Evolutionary conservation across 2,113 vertebrate species (phyloP).

Genomic region (Labrus mixtus): DNA sequence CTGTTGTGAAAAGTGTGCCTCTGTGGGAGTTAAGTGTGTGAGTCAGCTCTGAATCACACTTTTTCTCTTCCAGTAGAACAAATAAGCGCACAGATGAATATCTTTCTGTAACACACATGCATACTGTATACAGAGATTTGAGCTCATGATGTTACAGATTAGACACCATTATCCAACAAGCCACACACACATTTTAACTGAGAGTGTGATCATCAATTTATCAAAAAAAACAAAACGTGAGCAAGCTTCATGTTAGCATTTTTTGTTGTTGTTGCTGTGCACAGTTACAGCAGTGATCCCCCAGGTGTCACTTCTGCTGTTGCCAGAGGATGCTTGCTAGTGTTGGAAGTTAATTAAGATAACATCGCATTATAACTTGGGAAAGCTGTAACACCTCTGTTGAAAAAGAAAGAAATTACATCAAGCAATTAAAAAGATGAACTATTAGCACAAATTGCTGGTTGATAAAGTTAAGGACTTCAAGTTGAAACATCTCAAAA

Average conservation of each 20-base stretch:
- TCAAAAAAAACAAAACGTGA: slow-evolving; percentile 14
- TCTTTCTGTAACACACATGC: slow-evolving; percentile 10
- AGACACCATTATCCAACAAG: slow-evolving; percentile 35
- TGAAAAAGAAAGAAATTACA: neutral
- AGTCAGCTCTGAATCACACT: slow-evolving; percentile 79
- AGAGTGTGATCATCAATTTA: slow-evolving; percentile 11
- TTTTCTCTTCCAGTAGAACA: slow-evolving; percentile 49
- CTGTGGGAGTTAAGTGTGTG: slow-evolving; percentile 79
- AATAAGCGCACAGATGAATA: slow-evolving; percentile 46
- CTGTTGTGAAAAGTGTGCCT: slow-evolving; percentile 79
- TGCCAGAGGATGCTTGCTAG: neutral
- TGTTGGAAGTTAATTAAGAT: neutral
- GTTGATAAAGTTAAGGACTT: neutral
- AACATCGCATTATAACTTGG: neutral
- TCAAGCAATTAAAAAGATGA: neutral
- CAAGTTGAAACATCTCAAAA: neutral
- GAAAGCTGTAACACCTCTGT: neutral
- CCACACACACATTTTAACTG: slow-evolving; percentile 22
- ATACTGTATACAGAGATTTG: slow-evolving; percentile 23
- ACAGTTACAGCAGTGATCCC: neutral
- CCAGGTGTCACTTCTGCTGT: neutral
- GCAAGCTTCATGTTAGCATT: neutral
- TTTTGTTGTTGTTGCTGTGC: no score
- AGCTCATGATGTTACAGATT: slow-evolving; percentile 27
- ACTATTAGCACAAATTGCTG: neutral